Conservation (phyloP, 2,113 vertebrate genomes). For the Phycodurus eques region DNA sequence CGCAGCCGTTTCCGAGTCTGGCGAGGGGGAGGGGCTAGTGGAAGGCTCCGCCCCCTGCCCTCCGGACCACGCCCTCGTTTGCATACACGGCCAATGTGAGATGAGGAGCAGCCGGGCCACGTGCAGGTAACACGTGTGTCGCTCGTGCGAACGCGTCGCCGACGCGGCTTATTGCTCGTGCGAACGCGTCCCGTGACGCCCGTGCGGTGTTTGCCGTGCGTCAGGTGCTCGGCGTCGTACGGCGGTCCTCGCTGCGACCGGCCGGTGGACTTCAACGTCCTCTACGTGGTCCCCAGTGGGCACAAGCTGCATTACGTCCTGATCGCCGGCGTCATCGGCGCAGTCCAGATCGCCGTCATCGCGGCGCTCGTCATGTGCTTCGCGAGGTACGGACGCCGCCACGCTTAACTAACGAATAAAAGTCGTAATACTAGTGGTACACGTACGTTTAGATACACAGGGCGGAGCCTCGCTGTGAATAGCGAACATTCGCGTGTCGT, state of each 20-base stretch:
- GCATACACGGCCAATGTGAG: slow-evolving; percentile 94
- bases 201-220: background rate
- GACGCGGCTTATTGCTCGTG: too few species aligned
- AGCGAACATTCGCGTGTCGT: background rate
- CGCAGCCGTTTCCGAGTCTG: slow-evolving; percentile 83
- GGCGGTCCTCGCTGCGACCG: slow-evolving; percentile 94
- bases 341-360: slow-evolving; percentile 96
- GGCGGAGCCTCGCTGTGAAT: background rate
- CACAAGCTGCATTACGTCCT: slow-evolving; percentile 98
- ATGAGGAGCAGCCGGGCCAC: slow-evolving; percentile 88
- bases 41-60: slow-evolving; percentile 85
- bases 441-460: too few species aligned
- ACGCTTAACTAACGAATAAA: background rate
- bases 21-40: slow-evolving; percentile 81
- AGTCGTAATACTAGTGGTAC: too few species aligned
- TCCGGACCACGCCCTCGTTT: slow-evolving; percentile 86
- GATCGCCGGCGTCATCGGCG: slow-evolving; percentile 97
- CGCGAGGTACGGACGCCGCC: slow-evolving; percentile 78
- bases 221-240: slow-evolving; percentile 92
- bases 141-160: too few species aligned
- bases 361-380: slow-evolving; percentile 99
- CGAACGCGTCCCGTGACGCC: background rate
- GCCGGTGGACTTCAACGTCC: slow-evolving; percentile 92
- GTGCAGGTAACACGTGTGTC: slow-evolving; percentile 79
- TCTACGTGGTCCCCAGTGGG: slow-evolving; percentile 96